Evolutionary conservation across 2,113 vertebrate species (phyloP).

Genomic region (Peucedramus taeniatus): DNA sequence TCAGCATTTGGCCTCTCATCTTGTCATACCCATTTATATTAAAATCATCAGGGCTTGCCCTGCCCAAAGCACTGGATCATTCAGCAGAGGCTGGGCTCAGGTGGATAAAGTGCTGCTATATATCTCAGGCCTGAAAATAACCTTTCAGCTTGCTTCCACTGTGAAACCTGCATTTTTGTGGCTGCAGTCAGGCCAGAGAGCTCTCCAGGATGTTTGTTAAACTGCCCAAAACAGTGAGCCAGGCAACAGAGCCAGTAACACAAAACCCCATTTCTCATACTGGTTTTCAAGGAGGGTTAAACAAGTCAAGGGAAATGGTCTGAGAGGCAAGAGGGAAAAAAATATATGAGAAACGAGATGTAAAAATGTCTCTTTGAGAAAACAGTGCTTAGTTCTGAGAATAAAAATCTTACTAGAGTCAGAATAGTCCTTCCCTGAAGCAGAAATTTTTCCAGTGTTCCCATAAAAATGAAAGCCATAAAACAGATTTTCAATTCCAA

Average conservation of each 20-base stretch:
- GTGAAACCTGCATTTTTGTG: background rate
- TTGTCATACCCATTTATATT: background rate
- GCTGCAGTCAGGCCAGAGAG: background rate
- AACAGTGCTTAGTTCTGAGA: background rate
- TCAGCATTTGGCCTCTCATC: background rate
- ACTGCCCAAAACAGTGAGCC: background rate
- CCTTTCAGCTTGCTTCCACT: background rate
- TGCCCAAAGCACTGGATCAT: background rate
- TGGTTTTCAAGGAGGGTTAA: background rate
- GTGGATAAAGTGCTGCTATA: background rate
- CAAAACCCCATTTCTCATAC: background rate
- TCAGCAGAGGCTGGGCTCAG: background rate
- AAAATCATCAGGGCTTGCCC: background rate
- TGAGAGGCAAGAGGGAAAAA: background rate
- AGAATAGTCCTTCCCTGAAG: background rate
- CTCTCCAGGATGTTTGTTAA: background rate
- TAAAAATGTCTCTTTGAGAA: background rate
- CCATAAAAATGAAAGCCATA: slow-evolving; percentile 47
- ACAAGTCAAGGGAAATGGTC: background rate
- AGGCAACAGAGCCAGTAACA: background rate
- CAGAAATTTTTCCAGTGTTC: slow-evolving; percentile 38
- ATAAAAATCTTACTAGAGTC: slow-evolving; percentile 3
- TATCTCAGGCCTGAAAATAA: background rate
- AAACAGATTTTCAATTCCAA: slow-evolving; percentile 54
- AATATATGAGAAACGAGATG: background rate